Evolutionary conservation across 2,113 vertebrate species (phyloP), one percentile per base, ranked within the genome.

Genomic region (Hydrolagus affinis): DNA sequence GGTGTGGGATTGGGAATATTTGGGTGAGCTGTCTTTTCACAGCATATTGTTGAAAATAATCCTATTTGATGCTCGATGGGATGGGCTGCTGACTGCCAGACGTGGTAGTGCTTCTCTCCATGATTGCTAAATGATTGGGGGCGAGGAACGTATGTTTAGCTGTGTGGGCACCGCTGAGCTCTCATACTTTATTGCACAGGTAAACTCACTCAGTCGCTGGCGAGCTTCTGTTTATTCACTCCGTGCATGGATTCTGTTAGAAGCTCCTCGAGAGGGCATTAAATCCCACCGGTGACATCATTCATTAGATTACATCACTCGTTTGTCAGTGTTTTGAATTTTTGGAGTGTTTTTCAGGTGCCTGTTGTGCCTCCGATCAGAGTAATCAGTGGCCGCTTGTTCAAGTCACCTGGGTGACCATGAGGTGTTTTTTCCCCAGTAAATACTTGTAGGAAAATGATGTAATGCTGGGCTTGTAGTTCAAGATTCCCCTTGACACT

Each of bases 231-330:
- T 66, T 83, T 83, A 66, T 83, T 17, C 10, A 44, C 23, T 15
- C 28, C 3, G 23, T 30, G 21, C 8, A 60, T 30, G 62, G 8
- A 68, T 83, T 28, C 62, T 64, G 15, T 66, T 83, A 17, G 17
- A 64, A 30, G 15, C 60, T 21, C 66, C 11, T 21, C 21, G 44
- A 6, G 19, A 23, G 60, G 28, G 25, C 19, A 83, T 83, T 83
- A 83, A 83, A 32, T 83, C 78, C 62, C 78, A 83, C 15, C 66
- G 77, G 77, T 83, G 60, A 83, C 77, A 83, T 83, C 57, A 83
- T 78, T 78, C 59, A 78, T 83, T 30, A 64, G 19, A 83, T 83
- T 83, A 64, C 60, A 83, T 66, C 78, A 83, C 15, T 83, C 28
- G n/a, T 21, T 3, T 19, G 32, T 64, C 12, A 0, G 30, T 21